These are phyloP conservation scores for Dolichallabes microphthalmus DNA, from an alignment of 2,113 vertebrate species.

Conservation along the genomic window DNA sequence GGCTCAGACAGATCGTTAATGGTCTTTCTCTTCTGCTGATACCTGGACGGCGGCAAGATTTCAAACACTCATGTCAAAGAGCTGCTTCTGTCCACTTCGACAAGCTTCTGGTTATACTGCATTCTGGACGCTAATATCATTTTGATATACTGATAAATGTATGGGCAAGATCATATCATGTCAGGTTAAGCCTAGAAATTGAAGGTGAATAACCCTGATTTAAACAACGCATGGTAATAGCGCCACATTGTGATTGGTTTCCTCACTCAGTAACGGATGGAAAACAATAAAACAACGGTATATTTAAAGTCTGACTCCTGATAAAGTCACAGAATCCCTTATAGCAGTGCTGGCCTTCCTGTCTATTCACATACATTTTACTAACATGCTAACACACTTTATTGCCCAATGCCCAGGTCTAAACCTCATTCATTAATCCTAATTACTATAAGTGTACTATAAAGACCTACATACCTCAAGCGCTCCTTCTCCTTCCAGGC, in stretches of 20 bases:
- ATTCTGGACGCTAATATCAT: neutral
- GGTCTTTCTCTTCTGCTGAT: conserved; percentile 30
- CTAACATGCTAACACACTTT: neutral
- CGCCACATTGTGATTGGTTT: neutral
- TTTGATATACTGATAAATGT: neutral
- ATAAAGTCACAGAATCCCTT: neutral
- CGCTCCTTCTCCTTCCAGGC: conserved; percentile 53
- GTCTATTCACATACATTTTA: neutral
- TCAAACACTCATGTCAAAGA: conserved; percentile 8
- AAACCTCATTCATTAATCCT: neutral
- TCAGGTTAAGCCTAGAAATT: neutral
- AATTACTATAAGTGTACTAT: neutral
- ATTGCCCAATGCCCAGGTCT: neutral
- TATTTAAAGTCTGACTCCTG: neutral
- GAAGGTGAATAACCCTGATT: no score
- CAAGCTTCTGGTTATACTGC: neutral
- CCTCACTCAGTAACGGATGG: conserved; percentile 3
- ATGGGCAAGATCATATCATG: neutral
- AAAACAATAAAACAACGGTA: neutral
- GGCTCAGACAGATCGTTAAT: conserved; percentile 53
- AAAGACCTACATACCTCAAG: conserved; percentile 40
- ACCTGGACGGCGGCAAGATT: conserved; percentile 24
- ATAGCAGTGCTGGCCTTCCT: neutral
- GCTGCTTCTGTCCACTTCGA: neutral
- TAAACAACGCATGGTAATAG: neutral